These are phyloP conservation scores for Protodeltote pygarga DNA, from an alignment of 2,888 invertebrate genomes.

Conservation along the genomic window DNA sequence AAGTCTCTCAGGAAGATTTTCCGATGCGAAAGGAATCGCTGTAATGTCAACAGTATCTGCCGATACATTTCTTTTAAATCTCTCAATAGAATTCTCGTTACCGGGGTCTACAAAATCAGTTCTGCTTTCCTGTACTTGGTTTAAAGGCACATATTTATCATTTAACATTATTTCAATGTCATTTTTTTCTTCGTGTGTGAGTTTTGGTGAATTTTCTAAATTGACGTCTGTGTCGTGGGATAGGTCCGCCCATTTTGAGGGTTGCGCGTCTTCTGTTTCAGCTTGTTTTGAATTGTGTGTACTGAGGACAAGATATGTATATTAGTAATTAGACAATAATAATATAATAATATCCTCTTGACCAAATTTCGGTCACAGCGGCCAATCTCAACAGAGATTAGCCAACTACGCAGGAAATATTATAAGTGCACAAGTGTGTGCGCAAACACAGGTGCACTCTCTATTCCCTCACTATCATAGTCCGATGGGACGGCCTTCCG, in stretches of 20 bases:
- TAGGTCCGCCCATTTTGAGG: slow-evolving; percentile 65
- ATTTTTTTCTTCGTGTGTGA: slow-evolving; percentile 59
- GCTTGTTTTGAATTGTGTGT: background rate
- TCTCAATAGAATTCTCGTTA: slow-evolving; percentile 26
- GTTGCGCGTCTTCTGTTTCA: background rate
- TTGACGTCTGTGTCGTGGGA: slow-evolving; percentile 76
- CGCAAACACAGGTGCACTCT: too few species aligned
- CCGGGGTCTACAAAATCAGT: slow-evolving; percentile 20
- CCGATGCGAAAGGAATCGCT: too few species aligned
- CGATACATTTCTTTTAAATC: slow-evolving; percentile 25
- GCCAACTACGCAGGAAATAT: too few species aligned
- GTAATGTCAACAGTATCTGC: slow-evolving; percentile 1
- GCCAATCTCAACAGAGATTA: too few species aligned
- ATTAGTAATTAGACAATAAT: too few species aligned
- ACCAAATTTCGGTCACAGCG: too few species aligned
- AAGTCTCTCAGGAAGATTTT: background rate
- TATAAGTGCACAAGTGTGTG: too few species aligned
- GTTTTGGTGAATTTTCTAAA: slow-evolving; percentile 54
- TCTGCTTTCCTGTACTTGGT: slow-evolving; percentile 37
- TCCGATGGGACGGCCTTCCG: too few species aligned
- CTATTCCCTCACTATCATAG: too few species aligned
- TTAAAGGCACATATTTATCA: slow-evolving; percentile 63
- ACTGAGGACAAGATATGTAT: slow-evolving; percentile 30
- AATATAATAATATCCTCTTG: too few species aligned
- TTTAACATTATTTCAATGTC: slow-evolving; percentile 66